Conservation (phyloP, 2,888 invertebrate genomes). For the Metallyticus violacea region DNA sequence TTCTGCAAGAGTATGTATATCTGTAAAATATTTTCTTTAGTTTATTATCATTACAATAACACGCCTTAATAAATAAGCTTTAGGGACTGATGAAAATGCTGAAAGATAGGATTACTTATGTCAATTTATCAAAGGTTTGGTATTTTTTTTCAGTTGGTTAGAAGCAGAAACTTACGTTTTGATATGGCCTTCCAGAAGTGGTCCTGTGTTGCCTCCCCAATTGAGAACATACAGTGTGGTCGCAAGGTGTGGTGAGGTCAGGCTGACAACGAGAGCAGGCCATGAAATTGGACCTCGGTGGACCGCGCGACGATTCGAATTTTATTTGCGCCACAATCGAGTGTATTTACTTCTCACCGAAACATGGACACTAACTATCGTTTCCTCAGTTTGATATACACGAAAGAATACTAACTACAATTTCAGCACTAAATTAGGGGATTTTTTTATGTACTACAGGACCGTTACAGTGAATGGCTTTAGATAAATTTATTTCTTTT, state of each 20-base stretch:
- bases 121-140: neutral
- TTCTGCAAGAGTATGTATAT: neutral
- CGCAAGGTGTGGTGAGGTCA: constrained; percentile 4
- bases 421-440: neutral
- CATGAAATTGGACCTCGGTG: constrained; percentile 15
- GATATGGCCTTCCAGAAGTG: constrained; percentile 9
- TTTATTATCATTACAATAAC: neutral
- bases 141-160: neutral
- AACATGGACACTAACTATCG: neutral
- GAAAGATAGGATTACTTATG: neutral
- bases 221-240: neutral
- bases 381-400: neutral
- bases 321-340: neutral
- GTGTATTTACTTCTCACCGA: neutral
- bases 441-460: neutral
- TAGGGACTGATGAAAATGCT: neutral
- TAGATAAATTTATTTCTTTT: too few relatives aligned
- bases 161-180: constrained; percentile 3
- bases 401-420: neutral
- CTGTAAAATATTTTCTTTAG: neutral
- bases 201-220: neutral
- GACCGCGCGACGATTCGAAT: neutral
- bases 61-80: neutral
- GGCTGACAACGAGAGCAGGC: constrained; percentile 7
- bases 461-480: neutral